Evolutionary conservation across 2,888 invertebrate species (phyloP).

Genomic region (Drosophila atripex): DNA sequence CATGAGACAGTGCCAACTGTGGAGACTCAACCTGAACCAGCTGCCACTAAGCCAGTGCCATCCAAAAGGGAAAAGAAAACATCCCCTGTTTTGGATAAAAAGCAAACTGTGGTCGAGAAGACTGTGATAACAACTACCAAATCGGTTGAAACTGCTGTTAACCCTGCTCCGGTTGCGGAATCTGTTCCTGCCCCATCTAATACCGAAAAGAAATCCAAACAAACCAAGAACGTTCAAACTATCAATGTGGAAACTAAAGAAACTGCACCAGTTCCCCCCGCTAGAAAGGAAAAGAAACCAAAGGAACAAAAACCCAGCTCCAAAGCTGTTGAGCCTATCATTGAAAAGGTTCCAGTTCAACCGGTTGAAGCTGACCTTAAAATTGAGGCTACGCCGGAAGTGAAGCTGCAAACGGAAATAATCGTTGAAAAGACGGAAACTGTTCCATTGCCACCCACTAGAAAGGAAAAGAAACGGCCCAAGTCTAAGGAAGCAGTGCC

Average conservation of each 20-base stretch:
- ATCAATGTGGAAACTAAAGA: conserved; percentile 9
- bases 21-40: conserved; percentile 17
- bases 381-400: not conserved
- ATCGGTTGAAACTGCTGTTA: conserved; percentile 11
- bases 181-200: conserved; percentile 1
- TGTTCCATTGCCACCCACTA: not conserved
- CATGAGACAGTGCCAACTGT: not conserved
- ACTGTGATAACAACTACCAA: conserved; percentile 9
- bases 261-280: conserved; percentile 16
- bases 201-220: conserved; percentile 23
- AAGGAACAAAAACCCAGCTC: not conserved
- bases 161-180: not conserved
- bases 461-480: conserved; percentile 27
- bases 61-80: conserved; percentile 61
- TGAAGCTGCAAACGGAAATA: not conserved
- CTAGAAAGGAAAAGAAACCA: conserved; percentile 30
- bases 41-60: not conserved
- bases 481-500: not conserved
- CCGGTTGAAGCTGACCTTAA: not conserved
- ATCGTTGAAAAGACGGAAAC: not conserved
- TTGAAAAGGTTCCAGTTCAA: conserved; percentile 10
- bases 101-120: conserved; percentile 18
- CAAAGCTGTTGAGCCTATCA: not conserved
- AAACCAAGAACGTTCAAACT: conserved; percentile 14
- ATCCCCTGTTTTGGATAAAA: conserved; percentile 14